Evolutionary conservation across 2,888 invertebrate species (phyloP).

Genomic region (Caenorhabditis sinica): DNA sequence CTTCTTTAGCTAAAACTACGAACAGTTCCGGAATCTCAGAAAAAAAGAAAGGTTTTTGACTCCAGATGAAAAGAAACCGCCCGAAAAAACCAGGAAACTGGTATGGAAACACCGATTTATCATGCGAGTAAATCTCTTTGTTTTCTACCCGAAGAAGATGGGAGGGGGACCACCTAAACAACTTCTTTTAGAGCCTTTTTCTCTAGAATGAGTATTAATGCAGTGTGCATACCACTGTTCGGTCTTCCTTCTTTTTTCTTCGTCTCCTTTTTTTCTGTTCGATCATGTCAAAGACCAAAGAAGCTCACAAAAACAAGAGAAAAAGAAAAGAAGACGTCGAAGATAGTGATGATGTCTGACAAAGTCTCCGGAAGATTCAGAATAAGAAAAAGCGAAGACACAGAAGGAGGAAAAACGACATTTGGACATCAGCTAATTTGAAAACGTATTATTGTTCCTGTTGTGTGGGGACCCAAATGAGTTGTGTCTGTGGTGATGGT

Average conservation of each 20-base stretch:
- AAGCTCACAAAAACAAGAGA: conserved; percentile 52
- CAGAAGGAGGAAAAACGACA: conserved; percentile 15
- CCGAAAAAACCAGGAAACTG: conserved; percentile 4
- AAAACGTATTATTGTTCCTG: conserved; percentile 52
- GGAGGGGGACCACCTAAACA: conserved; percentile 26
- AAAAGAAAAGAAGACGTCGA: conserved; percentile 16
- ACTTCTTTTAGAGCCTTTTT: conserved; percentile 20
- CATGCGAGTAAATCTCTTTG: conserved; percentile 50
- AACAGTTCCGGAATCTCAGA: conserved; percentile 8
- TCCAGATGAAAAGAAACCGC: conserved; percentile 27
- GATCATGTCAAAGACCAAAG: conserved; percentile 57
- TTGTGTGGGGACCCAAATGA: conserved; percentile 13
- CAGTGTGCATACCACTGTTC: conserved; percentile 53
- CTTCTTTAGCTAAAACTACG: not conserved
- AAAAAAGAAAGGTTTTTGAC: not conserved
- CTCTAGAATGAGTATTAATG: conserved; percentile 58
- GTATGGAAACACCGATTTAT: conserved; percentile 32
- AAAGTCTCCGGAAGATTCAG: conserved; percentile 43
- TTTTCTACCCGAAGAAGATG: conserved; percentile 10
- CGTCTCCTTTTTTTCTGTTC: conserved; percentile 6
- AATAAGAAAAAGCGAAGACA: not conserved
- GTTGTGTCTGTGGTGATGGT: not conserved
- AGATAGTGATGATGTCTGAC: conserved; percentile 48
- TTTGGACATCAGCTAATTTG: conserved; percentile 50
- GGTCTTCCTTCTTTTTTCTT: conserved; percentile 6